These are phyloP conservation scores for Eubasilissa regina DNA, from an alignment of 1,140 invertebrate genomes.

Conservation along the genomic window DNA sequence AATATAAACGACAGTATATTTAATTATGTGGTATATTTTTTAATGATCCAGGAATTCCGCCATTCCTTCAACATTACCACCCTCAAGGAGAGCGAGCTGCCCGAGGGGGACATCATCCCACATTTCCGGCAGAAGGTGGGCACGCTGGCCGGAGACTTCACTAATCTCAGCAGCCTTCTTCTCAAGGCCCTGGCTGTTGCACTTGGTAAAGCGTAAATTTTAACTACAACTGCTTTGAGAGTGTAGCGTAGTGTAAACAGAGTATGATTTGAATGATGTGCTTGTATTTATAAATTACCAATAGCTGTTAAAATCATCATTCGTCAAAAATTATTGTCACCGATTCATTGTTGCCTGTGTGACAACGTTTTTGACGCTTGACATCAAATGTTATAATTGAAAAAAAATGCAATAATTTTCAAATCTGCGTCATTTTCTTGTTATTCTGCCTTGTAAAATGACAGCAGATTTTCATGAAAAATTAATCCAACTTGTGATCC, in stretches of 20 bases:
- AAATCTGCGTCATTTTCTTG: too few species aligned
- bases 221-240: neutral
- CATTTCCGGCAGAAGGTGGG: slow-evolving; percentile 77
- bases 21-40: neutral
- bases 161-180: slow-evolving; percentile 77
- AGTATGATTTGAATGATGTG: neutral
- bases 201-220: slow-evolving; percentile 69
- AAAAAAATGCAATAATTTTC: too few species aligned
- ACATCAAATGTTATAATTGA: too few species aligned
- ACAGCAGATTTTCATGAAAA: too few species aligned
- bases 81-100: slow-evolving; percentile 74
- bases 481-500: too few species aligned
- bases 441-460: too few species aligned
- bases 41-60: slow-evolving; percentile 73
- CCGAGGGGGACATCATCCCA: slow-evolving; percentile 77
- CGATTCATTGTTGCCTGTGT: too few species aligned
- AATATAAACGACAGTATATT: too few species aligned
- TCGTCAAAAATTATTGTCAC: too few species aligned
- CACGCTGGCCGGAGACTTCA: slow-evolving; percentile 77
- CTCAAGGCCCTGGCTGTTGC: slow-evolving; percentile 78
- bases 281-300: neutral
- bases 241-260: neutral
- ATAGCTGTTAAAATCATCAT: too few species aligned
- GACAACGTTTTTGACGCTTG: too few species aligned
- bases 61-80: slow-evolving; percentile 80